phyloP scores from a whole-genome alignment of 2,888 invertebrate species.

The Athrips mouffetella region DNA sequence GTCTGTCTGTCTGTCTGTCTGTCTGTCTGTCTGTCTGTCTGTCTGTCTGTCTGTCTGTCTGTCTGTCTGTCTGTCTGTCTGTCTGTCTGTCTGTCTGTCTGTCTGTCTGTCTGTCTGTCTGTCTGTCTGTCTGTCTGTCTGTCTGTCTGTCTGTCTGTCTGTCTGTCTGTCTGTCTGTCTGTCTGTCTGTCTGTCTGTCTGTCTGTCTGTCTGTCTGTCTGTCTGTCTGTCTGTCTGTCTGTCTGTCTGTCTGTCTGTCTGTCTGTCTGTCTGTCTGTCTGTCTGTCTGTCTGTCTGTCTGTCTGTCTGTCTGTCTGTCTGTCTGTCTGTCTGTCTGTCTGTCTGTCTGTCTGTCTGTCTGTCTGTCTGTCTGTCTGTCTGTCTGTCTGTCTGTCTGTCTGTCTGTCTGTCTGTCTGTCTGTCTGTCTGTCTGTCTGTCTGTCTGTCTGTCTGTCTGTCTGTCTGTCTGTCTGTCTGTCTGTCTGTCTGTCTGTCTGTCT shows the following conservation, averaged over 20 bases:
- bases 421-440: neutral
- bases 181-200: neutral
- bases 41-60: neutral
- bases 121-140: neutral
- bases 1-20: neutral
- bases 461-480: neutral
- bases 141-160: neutral
- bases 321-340: neutral
- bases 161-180: neutral
- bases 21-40: neutral
- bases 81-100: neutral
- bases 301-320: neutral
- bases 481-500: neutral
- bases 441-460: neutral
- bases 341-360: neutral
- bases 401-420: neutral
- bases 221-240: neutral
- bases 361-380: neutral
- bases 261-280: neutral
- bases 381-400: neutral
- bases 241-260: neutral
- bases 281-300: neutral
- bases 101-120: neutral
- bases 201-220: neutral
- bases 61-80: neutral